A percentile compares a stretch with the other conserved stretches of the same genome.
phyloP scores from a whole-genome alignment of 2,113 vertebrate species.

The Corynorhinus townsendii region DNA sequence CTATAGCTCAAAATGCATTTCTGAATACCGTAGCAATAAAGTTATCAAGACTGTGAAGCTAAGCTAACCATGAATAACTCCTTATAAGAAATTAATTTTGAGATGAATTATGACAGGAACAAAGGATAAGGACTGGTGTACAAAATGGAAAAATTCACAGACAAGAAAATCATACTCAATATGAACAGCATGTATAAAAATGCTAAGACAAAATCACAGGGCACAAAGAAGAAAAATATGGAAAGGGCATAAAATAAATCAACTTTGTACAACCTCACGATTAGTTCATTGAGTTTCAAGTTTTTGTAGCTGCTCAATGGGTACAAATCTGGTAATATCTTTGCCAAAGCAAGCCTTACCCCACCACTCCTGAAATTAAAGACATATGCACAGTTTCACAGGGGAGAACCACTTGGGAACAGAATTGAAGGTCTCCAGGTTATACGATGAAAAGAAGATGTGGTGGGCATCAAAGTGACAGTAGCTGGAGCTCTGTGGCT shows the following conservation, averaged over 20 bases:
- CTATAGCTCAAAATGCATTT: neutral
- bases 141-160: neutral
- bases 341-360: neutral
- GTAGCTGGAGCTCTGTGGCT: neutral
- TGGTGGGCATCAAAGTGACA: neutral
- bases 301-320: neutral
- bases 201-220: neutral
- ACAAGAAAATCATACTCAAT: neutral
- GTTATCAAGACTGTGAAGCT: neutral
- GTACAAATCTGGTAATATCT: neutral
- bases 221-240: neutral
- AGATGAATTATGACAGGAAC: conserved; percentile 2
- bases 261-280: neutral
- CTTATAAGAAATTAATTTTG: conserved; percentile 25
- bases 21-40: neutral
- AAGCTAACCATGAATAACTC: neutral
- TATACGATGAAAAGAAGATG: neutral
- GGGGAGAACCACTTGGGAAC: neutral
- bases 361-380: neutral
- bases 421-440: neutral
- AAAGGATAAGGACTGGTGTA: neutral
- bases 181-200: neutral
- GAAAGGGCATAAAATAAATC: neutral
- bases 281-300: neutral
- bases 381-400: neutral